Evolutionary conservation across 2,113 vertebrate species (phyloP).

Genomic region (Coregonus clupeaformis): DNA sequence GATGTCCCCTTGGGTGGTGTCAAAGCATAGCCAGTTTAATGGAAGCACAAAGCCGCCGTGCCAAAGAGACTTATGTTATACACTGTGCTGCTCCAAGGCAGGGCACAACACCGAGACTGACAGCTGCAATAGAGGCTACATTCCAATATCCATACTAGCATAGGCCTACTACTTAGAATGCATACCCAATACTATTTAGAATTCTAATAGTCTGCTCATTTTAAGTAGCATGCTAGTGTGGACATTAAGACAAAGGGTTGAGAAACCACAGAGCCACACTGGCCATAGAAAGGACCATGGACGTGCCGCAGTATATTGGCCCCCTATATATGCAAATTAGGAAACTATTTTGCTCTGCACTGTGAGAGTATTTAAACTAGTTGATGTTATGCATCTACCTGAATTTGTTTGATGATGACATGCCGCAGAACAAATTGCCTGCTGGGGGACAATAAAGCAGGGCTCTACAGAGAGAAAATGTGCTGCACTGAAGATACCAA

Average conservation of each 20-base stretch:
- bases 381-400: constrained; percentile 3
- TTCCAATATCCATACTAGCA: no score
- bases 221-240: constrained; percentile 21
- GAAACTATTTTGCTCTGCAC: constrained; percentile 9
- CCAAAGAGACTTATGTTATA: constrained; percentile 51
- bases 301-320: no score
- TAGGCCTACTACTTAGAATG: no score
- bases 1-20: constrained; percentile 29
- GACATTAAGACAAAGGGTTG: neutral
- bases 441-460: constrained; percentile 23
- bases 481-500: constrained; percentile 33
- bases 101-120: constrained; percentile 21
- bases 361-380: neutral
- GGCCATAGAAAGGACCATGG: neutral
- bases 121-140: constrained; percentile 16
- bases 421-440: constrained; percentile 19
- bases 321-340: neutral
- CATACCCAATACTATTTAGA: no score
- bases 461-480: constrained; percentile 11
- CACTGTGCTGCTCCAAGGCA: constrained; percentile 32
- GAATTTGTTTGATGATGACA: neutral
- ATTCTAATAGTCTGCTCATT: neutral
- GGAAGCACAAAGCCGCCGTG: constrained; percentile 26
- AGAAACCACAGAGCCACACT: neutral
- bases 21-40: constrained; percentile 44